Base-by-base conservation (phyloP, 2,113 vertebrate species). In the Cyanocitta stelleri region DNA sequence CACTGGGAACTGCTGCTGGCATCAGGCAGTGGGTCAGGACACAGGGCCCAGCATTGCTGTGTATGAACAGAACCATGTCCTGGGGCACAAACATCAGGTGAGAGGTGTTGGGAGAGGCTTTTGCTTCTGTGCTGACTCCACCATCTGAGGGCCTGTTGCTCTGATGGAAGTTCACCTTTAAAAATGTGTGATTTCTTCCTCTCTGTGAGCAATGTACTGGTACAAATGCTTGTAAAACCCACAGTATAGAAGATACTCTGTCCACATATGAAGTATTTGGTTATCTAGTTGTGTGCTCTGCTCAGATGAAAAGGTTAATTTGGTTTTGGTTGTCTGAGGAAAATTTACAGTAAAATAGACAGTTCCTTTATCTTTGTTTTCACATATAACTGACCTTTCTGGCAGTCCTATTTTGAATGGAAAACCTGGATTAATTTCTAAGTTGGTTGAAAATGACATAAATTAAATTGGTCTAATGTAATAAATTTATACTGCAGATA, bases 141-240 rank as follows among this genome's bases (percentile, higher is more conserved):
- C 14, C 2, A 1, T 4, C 32, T 67, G 37, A 79, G 29, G 33
- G 56, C 27, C 41, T 84, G 49, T 4, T 52, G 41, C 8, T 62
- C 3, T 35, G 21, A 19, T 2, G 23, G 29, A 63, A 41, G 12
- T 37, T 39, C 59, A 56, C 4, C 3, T 64, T 20, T 66, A 52
- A 66, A 67, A 56, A 27, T 20, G 7, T 5, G 18, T 33, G 33
- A 44, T 58, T 85, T 56, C 15, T 61, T 9, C 8, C 12, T 86
- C 16, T 48, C 9, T 1, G 0, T 23, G 46, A 61, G 37, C 9
- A 48, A 4, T 8, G 11, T 24, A 2, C 30, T 72, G 30, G 7
- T 48, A 20, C 11, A 61, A 61, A 52, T 26, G 13, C 33, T n/a
- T 52, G 16, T 35, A 13, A 26, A 64, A 46, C 21, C 11, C 35